Evolutionary conservation across 2,888 invertebrate species (phyloP), one percentile per base, ranked within the genome.

Genomic region (Cancer borealis): DNA sequence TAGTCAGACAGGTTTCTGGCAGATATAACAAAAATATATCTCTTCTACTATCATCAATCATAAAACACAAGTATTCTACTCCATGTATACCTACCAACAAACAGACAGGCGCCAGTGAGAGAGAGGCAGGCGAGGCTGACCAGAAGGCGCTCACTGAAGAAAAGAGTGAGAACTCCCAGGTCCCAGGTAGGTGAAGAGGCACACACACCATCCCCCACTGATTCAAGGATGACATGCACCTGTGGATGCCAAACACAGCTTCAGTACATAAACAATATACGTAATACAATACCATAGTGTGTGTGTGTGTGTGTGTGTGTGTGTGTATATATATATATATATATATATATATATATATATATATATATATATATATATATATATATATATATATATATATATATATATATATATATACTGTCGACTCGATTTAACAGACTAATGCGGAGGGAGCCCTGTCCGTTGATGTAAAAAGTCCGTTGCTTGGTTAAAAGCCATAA

Each of bases 1-100:
- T 39, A 39, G 39, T 39, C 39, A 6, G n/a, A 26, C 73, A 73
- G 0, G 73, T 26, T 26, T 73, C 73, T 73, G 73, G 26, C n/a
- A 73, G n/a, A 73, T 26, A n/a, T 26, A 21, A 73, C 8, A 73
- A 5, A 73, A 73, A 73, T 8, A 73, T n/a, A 10, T 26, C 26
- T 26, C 26, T 73, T 26, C 26, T 10, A 73, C 4, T 8, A 73
- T 8, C 21, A 73, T n/a, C 21, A n/a, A 73, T n/a, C 6, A 73
- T n/a, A 73, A 21, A 73, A 26, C 21, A n/a, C 6, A 66, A 21
- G 8, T 66, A 21, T 14, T n/a, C 17, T 66, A n/a, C 8, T 10
- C 49, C 46, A 90, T 54, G 12, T n/a, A 91, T 88, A 73, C 92
- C 47, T 92, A 94, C 94, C 92, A 46, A 94, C 91, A 26, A 91